A percentile compares a stretch with the other conserved stretches of the same genome.
phyloP scores from a whole-genome alignment of 2,797 vertebrate genomes.

The Pelobates cultripes region DNA sequence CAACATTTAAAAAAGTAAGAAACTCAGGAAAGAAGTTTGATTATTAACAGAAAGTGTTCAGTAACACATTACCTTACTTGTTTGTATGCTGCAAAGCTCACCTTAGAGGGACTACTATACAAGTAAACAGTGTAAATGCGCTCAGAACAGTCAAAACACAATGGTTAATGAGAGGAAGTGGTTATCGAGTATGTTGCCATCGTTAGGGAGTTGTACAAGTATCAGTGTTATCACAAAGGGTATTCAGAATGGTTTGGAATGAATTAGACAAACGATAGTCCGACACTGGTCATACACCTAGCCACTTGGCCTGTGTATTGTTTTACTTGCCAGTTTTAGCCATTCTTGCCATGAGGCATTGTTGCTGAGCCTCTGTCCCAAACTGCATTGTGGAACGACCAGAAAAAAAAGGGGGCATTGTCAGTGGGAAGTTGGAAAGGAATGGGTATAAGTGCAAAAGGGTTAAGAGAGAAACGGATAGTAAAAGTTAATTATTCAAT shows the following conservation, averaged over 20 bases:
- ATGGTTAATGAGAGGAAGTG: slow-evolving; percentile 44
- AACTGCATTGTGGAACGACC: slow-evolving; percentile 71
- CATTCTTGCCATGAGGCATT: slow-evolving; percentile 77
- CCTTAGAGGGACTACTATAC: neutral
- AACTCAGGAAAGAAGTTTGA: too few species aligned
- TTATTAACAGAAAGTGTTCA: neutral
- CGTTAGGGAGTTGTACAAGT: slow-evolving; percentile 9
- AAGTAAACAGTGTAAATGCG: neutral
- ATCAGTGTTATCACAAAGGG: slow-evolving; percentile 41
- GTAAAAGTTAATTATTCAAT: slow-evolving; percentile 29
- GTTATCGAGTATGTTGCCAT: slow-evolving; percentile 15
- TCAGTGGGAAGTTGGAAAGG: slow-evolving; percentile 4
- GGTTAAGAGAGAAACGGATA: slow-evolving; percentile 59
- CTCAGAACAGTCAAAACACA: slow-evolving; percentile 15
- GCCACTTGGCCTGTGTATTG: slow-evolving; percentile 73
- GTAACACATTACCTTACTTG: neutral
- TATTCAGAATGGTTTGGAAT: slow-evolving; percentile 47
- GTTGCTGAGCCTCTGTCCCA: slow-evolving; percentile 72
- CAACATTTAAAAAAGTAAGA: neutral
- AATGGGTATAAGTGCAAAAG: neutral
- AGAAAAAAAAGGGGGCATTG: slow-evolving; percentile 61
- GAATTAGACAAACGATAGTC: slow-evolving; percentile 71
- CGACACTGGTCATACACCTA: slow-evolving; percentile 70
- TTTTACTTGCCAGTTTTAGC: slow-evolving; percentile 82
- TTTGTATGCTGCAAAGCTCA: neutral